Conservation (phyloP, 2,888 invertebrate genomes). For the Dione vanillae region DNA sequence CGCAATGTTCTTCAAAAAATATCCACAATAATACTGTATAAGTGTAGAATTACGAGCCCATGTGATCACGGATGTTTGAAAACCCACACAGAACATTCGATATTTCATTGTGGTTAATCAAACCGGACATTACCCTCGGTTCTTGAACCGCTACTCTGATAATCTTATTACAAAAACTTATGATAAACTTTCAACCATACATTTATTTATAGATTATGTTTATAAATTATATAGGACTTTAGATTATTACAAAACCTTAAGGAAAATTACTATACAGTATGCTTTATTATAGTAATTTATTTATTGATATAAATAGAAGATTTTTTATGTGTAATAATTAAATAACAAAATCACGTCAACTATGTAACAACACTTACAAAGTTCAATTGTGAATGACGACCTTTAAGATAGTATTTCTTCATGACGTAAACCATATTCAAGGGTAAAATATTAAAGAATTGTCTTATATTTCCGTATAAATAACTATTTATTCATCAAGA, state of each 20-base stretch:
- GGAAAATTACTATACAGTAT: background rate
- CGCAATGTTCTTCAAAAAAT: too few species aligned
- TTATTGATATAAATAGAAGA: background rate
- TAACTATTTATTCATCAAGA: background rate
- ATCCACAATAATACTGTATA: too few species aligned
- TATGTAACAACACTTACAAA: background rate
- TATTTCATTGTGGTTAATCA: slow-evolving; percentile 27
- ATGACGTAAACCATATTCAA: background rate
- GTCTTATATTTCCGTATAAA: background rate
- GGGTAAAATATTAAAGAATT: slow-evolving; percentile 9
- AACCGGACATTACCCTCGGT: slow-evolving; percentile 47
- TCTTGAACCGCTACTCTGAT: slow-evolving; percentile 48
- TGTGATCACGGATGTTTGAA: background rate
- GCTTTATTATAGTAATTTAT: background rate
- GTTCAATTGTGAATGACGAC: slow-evolving; percentile 21
- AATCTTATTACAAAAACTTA: slow-evolving; percentile 39
- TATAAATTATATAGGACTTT: background rate
- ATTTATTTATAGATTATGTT: background rate
- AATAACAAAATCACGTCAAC: background rate
- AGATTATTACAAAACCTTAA: background rate
- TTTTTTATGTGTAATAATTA: background rate
- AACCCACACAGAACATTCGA: background rate
- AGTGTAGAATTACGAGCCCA: background rate
- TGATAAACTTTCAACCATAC: slow-evolving; percentile 35
- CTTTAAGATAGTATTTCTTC: background rate